Percentiles rank a stretch among this genome's conserved stretches.
Evolutionary conservation across 1,140 invertebrate genomes (phyloP).

Genomic region (Sarcophaga peregrina): DNA sequence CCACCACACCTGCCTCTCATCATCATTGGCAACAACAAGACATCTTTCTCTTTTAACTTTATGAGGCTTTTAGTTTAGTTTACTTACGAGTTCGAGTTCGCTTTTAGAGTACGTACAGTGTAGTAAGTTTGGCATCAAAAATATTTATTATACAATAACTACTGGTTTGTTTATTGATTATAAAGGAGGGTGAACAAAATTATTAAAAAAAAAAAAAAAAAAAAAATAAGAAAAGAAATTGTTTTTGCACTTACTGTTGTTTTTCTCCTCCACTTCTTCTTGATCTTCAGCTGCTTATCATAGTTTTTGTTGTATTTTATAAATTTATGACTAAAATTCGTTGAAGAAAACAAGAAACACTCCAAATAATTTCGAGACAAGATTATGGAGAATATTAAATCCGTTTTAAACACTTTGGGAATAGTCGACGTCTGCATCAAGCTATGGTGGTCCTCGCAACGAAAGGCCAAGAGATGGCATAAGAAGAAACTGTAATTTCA

Average conservation of each 20-base stretch:
- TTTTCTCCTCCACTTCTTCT: too few species aligned
- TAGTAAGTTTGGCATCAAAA: background rate
- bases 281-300: background rate
- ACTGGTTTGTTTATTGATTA: conserved; percentile 25
- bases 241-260: too few species aligned
- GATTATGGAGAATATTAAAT: conserved; percentile 19
- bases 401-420: conserved; percentile 8
- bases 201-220: background rate
- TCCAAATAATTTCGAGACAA: background rate
- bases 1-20: too few species aligned
- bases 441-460: too few species aligned
- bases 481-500: background rate
- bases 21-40: too few species aligned
- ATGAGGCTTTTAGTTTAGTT: too few species aligned
- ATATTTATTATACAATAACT: conserved; percentile 12
- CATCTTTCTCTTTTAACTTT: too few species aligned
- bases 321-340: background rate
- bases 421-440: background rate
- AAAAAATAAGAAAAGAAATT: too few species aligned
- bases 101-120: background rate
- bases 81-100: background rate
- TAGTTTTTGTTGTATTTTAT: background rate
- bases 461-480: background rate
- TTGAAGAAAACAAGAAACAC: background rate
- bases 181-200: conserved; percentile 24